phyloP scores from a whole-genome alignment of 2,888 invertebrate species.

The Scelioninae gen. 1 region DNA sequence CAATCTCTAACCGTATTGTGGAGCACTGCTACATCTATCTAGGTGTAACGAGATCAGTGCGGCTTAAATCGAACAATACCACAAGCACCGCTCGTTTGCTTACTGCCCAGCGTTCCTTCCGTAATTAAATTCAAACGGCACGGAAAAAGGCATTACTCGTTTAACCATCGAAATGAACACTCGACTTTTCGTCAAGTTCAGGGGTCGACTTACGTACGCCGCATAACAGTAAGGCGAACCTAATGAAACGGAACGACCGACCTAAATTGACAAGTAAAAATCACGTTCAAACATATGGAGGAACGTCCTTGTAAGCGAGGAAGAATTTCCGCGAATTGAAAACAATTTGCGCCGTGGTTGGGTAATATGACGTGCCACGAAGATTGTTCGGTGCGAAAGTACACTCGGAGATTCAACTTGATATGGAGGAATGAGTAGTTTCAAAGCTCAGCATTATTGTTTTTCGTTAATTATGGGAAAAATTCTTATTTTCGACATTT shows the following conservation, averaged over 20 bases:
- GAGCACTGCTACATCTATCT: conserved; percentile 61
- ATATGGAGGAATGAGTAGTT: conserved; percentile 50
- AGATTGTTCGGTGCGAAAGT: conserved; percentile 38
- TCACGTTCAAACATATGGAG: conserved; percentile 1
- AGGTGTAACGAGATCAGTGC: conserved; percentile 55
- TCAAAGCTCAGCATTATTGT: conserved; percentile 32
- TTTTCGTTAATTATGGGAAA: conserved; percentile 53
- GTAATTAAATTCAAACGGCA: conserved; percentile 70
- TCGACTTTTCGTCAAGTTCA: not conserved
- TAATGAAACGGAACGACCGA: conserved; percentile 26
- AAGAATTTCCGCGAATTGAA: conserved; percentile 40
- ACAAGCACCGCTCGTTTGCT: conserved; percentile 27
- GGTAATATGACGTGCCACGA: conserved; percentile 35
- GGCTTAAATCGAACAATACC: conserved; percentile 58
- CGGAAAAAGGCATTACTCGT: conserved; percentile 53
- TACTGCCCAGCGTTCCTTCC: conserved; percentile 58
- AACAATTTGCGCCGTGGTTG: conserved; percentile 46
- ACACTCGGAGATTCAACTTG: conserved; percentile 31
- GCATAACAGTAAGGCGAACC: conserved; percentile 16
- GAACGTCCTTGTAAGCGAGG: not conserved
- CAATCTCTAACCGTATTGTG: conserved; percentile 69
- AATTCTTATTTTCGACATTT: conserved; percentile 40
- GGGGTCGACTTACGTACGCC: not conserved
- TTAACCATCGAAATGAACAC: conserved; percentile 40
- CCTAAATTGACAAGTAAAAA: conserved; percentile 37